These are phyloP conservation scores for Acrobasis suavella DNA, from an alignment of 2,888 invertebrate species.

Conservation along the genomic window DNA sequence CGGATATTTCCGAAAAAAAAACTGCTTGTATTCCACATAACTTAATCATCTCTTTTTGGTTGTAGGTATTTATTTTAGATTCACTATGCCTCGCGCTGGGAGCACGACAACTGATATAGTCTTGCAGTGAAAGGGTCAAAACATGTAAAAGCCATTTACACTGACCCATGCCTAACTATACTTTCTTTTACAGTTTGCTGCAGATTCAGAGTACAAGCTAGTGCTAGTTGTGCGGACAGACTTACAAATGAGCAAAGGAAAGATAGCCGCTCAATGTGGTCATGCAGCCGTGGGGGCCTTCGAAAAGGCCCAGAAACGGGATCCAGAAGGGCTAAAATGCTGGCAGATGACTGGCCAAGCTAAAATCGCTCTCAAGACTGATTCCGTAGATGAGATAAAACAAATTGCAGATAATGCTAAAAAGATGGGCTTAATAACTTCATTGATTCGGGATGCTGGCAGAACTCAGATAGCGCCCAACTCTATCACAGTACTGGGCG, in stretches of 20 bases:
- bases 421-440: constrained; percentile 86
- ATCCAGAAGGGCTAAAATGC: constrained; percentile 80
- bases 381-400: constrained; percentile 88
- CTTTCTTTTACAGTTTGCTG: constrained; percentile 57
- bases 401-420: constrained; percentile 87
- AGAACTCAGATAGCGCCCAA: constrained; percentile 96
- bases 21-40: too few species aligned
- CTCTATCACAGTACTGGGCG: constrained; percentile 93
- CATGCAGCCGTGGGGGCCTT: constrained; percentile 96
- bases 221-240: constrained; percentile 94
- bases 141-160: too few species aligned
- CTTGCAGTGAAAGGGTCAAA: too few species aligned
- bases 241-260: constrained; percentile 97
- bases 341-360: constrained; percentile 90
- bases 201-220: constrained; percentile 87
- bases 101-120: too few species aligned
- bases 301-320: constrained; percentile 84
- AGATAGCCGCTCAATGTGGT: constrained; percentile 96
- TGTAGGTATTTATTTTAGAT: too few species aligned
- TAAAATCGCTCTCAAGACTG: constrained; percentile 93
- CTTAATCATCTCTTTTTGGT: too few species aligned
- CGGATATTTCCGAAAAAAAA: too few species aligned
- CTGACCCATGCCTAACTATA: too few species aligned
- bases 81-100: too few species aligned
- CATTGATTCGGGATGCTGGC: constrained; percentile 94